Conservation (phyloP, 2,888 invertebrate species). For the Hirtodrosophila confusa region DNA sequence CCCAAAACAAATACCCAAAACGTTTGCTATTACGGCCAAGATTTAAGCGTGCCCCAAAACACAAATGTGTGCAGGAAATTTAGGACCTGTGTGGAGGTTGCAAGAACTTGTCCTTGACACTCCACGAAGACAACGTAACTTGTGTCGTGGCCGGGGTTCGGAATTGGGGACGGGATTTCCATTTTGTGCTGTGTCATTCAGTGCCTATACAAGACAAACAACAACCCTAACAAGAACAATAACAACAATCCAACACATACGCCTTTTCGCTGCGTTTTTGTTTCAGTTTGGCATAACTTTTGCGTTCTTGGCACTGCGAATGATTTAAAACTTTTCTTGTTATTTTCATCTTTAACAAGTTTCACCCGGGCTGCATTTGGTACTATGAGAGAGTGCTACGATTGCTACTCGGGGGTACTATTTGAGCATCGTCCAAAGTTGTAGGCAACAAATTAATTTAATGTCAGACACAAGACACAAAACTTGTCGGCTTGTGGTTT, state of each 20-base stretch:
- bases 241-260: constrained; percentile 8
- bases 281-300: constrained; percentile 55
- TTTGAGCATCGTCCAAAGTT: constrained; percentile 63
- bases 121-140: not conserved
- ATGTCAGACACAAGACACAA: constrained; percentile 72
- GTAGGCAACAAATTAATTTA: constrained; percentile 80
- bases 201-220: constrained; percentile 14
- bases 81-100: not conserved
- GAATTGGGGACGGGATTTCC: constrained; percentile 1
- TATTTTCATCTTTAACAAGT: constrained; percentile 77
- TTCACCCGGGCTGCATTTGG: constrained; percentile 36
- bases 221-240: constrained; percentile 9
- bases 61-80: constrained; percentile 9
- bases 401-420: constrained; percentile 58
- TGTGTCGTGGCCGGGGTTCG: constrained; percentile 5
- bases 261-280: constrained; percentile 38
- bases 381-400: constrained; percentile 15
- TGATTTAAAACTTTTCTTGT: constrained; percentile 79
- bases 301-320: constrained; percentile 58
- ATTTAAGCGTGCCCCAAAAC: constrained; percentile 14
- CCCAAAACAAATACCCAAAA: constrained; percentile 12
- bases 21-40: constrained; percentile 27
- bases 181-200: constrained; percentile 10
- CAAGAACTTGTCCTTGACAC: not conserved
- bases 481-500: constrained; percentile 59